phyloP scores from a whole-genome alignment of 2,888 invertebrate genomes.

The Sarcophaga variegata region DNA sequence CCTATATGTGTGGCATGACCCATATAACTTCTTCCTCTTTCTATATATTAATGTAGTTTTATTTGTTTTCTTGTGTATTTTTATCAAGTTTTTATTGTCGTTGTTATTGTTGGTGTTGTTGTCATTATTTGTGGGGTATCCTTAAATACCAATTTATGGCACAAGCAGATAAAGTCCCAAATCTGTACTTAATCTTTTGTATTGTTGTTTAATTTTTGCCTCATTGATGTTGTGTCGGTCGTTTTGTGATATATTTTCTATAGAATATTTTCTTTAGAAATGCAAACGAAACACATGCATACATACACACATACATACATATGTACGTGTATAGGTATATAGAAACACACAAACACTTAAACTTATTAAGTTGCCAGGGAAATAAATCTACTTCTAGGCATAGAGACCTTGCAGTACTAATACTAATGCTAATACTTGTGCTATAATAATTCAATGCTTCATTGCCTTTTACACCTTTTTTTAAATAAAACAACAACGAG shows the following conservation, averaged over 20 bases:
- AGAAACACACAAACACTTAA: constrained; percentile 1
- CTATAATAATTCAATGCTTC: constrained; percentile 56
- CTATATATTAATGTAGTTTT: background rate
- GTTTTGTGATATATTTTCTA: constrained; percentile 31
- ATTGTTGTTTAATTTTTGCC: constrained; percentile 81
- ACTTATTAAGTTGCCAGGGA: constrained; percentile 68
- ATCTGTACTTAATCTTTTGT: constrained; percentile 81
- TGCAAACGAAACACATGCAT: background rate
- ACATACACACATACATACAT: constrained; percentile 1
- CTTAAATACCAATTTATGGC: constrained; percentile 81
- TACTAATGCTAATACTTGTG: background rate
- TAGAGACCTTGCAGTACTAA: constrained; percentile 16
- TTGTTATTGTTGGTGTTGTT: constrained; percentile 45
- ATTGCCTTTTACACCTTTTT: constrained; percentile 66
- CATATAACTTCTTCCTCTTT: background rate
- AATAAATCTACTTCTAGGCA: constrained; percentile 72
- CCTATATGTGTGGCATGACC: background rate
- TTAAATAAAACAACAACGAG: constrained; percentile 51
- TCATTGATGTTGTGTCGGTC: constrained; percentile 64
- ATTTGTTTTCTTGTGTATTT: constrained; percentile 20
- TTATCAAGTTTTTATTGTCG: constrained; percentile 4
- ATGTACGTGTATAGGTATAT: background rate
- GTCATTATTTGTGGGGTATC: constrained; percentile 74
- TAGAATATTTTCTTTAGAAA: constrained; percentile 32
- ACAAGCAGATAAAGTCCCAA: constrained; percentile 81